Percentiles rank a stretch among this genome's conserved stretches.
These are phyloP conservation scores for Rhagonycha fulva DNA, from an alignment of 2,888 invertebrate genomes.

Conservation along the genomic window DNA sequence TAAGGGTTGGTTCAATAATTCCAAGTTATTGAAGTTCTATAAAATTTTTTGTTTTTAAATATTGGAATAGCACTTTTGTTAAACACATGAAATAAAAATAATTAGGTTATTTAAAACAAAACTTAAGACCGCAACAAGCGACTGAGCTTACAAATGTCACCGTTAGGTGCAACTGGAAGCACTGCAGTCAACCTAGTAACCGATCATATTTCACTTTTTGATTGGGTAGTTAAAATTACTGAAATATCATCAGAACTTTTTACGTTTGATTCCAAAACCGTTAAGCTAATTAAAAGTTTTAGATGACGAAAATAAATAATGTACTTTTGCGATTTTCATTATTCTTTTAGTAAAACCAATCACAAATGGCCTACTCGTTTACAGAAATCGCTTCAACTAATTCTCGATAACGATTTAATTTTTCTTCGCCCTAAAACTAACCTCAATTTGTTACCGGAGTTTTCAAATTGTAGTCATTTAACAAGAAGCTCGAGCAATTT, in stretches of 20 bases:
- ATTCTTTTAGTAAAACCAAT: background rate
- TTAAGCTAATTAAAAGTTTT: background rate
- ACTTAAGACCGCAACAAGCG: background rate
- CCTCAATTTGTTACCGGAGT: background rate
- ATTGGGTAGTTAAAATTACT: background rate
- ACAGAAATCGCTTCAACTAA: background rate
- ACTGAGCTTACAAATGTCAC: background rate
- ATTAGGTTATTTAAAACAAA: too few relatives aligned
- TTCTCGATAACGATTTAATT: background rate
- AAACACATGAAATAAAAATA: too few relatives aligned
- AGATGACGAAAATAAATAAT: background rate
- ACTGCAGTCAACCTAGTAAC: background rate
- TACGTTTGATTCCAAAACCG: background rate
- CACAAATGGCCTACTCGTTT: background rate
- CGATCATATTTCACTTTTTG: background rate
- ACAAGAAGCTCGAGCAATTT: background rate
- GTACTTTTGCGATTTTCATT: background rate
- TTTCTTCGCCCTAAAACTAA: background rate
- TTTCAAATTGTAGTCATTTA: background rate
- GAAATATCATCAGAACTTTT: background rate
- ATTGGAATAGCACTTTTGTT: too few relatives aligned
- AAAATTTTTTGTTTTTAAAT: too few relatives aligned
- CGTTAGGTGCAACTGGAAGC: background rate
- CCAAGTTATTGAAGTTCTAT: too few relatives aligned
- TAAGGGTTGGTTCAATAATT: too few relatives aligned